Evolutionary conservation across 2,888 invertebrate genomes (phyloP).

Genomic region (Escarpia spicata): DNA sequence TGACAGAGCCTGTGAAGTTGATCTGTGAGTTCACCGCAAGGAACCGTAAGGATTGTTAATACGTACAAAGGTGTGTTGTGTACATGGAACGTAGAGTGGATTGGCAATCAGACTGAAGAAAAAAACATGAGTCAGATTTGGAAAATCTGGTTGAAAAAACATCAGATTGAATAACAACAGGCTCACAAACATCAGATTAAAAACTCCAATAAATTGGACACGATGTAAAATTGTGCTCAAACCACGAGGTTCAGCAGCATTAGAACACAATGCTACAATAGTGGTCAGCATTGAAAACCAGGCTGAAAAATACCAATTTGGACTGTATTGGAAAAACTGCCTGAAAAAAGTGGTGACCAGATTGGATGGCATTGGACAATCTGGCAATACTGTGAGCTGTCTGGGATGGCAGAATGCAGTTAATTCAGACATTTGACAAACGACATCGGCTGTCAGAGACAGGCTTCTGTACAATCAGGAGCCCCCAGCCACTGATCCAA

Average conservation of each 20-base stretch:
- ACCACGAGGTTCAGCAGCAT: background rate
- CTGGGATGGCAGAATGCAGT: background rate
- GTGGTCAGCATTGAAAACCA: background rate
- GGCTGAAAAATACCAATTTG: background rate
- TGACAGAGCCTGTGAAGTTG: too few species aligned
- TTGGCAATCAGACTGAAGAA: too few species aligned
- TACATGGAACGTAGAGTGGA: too few species aligned
- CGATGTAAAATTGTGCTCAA: background rate
- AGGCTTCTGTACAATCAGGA: conserved; percentile 16
- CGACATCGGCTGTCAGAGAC: background rate
- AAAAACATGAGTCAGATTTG: too few species aligned
- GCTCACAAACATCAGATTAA: too few species aligned
- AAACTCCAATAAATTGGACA: too few species aligned
- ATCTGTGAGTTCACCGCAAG: too few species aligned
- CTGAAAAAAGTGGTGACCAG: background rate
- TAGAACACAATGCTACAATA: background rate
- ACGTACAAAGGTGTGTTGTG: too few species aligned
- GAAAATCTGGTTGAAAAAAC: too few species aligned
- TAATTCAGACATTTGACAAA: conserved; percentile 12
- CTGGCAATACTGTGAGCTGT: background rate
- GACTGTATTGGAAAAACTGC: background rate
- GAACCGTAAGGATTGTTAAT: too few species aligned
- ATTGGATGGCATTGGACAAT: background rate
- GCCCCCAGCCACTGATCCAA: background rate
- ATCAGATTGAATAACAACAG: too few species aligned